These are phyloP conservation scores for Melanotaenia trifasciata DNA, from an alignment of 2,797 vertebrate species.

Conservation along the genomic window DNA sequence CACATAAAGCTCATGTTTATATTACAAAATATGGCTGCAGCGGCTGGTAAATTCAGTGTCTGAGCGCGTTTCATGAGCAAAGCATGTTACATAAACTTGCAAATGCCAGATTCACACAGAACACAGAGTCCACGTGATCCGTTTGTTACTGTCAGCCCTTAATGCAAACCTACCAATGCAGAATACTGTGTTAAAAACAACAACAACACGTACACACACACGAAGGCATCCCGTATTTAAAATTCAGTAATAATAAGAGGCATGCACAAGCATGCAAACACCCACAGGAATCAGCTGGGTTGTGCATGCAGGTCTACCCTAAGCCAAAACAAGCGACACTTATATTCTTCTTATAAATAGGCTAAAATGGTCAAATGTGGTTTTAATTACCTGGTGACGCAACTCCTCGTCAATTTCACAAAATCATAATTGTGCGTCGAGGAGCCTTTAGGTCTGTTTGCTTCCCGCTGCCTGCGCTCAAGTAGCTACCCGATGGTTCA, in stretches of 20 bases:
- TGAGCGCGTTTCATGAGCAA: conserved; percentile 34
- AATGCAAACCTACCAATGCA: conserved; percentile 18
- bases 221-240: background rate
- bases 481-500: conserved; percentile 35
- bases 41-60: conserved; percentile 23
- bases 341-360: background rate
- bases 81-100: conserved; percentile 81
- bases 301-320: conserved; percentile 1
- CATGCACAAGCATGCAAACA: conserved; percentile 24
- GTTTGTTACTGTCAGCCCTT: conserved; percentile 77
- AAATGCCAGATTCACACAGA: conserved; percentile 57
- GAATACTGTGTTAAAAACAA: background rate
- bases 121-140: conserved; percentile 71
- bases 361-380: background rate
- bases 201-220: background rate
- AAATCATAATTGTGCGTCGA: conserved; percentile 60
- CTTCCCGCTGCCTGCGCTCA: conserved; percentile 57
- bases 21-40: conserved; percentile 48
- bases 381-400: conserved; percentile 60
- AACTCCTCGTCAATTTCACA: conserved; percentile 47
- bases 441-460: conserved; percentile 31
- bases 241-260: background rate
- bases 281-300: conserved; percentile 1
- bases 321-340: background rate
- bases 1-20: conserved; percentile 39